Conservation (phyloP, 2,113 vertebrate species). For the Miniopterus natalensis region DNA sequence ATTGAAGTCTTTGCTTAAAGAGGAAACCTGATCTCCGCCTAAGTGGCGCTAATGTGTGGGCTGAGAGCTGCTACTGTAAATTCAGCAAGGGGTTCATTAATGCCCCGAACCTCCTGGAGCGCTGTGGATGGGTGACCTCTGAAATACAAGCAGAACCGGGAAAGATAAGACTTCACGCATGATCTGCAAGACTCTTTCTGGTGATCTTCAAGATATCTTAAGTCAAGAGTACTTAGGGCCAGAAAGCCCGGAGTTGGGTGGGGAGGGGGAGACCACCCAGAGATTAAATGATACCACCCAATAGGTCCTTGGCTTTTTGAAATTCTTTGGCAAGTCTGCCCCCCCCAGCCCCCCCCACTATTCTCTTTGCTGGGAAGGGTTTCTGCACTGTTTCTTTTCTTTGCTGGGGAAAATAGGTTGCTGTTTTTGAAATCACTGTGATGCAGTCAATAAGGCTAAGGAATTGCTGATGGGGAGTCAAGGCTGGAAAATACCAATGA, state of each 20-base stretch:
- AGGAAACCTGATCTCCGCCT: slow-evolving; percentile 75
- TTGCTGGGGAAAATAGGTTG: slow-evolving; percentile 60
- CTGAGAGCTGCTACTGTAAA: slow-evolving; percentile 71
- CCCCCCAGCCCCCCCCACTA: not conserved
- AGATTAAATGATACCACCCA: slow-evolving; percentile 60
- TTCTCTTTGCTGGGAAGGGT: slow-evolving; percentile 56
- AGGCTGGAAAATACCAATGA: slow-evolving; percentile 4
- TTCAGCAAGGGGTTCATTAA: slow-evolving; percentile 39
- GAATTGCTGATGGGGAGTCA: not conserved
- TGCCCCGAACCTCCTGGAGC: not conserved
- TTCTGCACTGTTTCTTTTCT: slow-evolving; percentile 4
- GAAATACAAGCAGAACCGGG: slow-evolving; percentile 64
- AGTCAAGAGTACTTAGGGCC: slow-evolving; percentile 62
- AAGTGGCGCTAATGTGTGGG: slow-evolving; percentile 69
- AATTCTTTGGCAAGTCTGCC: slow-evolving; percentile 63
- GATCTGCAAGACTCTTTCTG: slow-evolving; percentile 56
- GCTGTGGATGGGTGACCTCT: slow-evolving; percentile 9
- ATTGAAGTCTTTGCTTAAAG: slow-evolving; percentile 66
- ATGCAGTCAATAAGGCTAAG: slow-evolving; percentile 19
- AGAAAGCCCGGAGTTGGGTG: slow-evolving; percentile 56
- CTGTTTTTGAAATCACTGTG: slow-evolving; percentile 63
- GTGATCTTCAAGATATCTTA: slow-evolving; percentile 76
- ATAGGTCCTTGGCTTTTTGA: slow-evolving; percentile 71
- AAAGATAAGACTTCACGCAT: slow-evolving; percentile 73
- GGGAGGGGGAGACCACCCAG: slow-evolving; percentile 72